phyloP scores from a whole-genome alignment of 2,797 vertebrate genomes.

The Sparus aurata region DNA sequence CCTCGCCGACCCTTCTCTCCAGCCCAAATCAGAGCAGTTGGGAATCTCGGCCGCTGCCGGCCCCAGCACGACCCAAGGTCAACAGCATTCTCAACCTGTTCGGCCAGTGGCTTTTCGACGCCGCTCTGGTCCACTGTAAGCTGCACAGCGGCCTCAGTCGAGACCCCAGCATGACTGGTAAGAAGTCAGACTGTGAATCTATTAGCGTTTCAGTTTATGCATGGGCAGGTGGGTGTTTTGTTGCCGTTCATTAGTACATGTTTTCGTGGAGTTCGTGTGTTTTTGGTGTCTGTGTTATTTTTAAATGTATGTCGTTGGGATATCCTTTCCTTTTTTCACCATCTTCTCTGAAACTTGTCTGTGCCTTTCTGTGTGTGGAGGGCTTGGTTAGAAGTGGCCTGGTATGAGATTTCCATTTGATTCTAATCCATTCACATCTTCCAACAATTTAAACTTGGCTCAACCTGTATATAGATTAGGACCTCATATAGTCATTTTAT shows the following conservation, averaged over 20 bases:
- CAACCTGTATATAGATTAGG: conserved; percentile 47
- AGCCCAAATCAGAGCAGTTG: conserved; percentile 96
- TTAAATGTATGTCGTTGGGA: conserved; percentile 64
- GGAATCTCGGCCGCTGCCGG: conserved; percentile 93
- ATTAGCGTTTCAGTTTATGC: conserved; percentile 56
- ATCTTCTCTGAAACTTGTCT: conserved; percentile 70
- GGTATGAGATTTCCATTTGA: conserved; percentile 65
- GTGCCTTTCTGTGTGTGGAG: conserved; percentile 72
- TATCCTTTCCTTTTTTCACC: conserved; percentile 69
- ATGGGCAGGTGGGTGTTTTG: conserved; percentile 76
- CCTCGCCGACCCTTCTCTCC: conserved; percentile 93
- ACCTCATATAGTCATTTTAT: conserved; percentile 38
- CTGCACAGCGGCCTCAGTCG: conserved; percentile 96
- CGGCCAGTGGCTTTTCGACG: conserved; percentile 97
- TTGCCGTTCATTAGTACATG: conserved; percentile 63
- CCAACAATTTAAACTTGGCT: conserved; percentile 55
- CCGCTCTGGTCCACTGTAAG: conserved; percentile 96
- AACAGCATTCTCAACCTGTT: conserved; percentile 99
- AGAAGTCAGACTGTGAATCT: conserved; percentile 65
- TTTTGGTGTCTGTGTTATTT: conserved; percentile 60
- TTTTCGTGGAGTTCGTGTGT: conserved; percentile 68
- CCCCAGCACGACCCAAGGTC: conserved; percentile 94
- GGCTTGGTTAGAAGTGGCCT: conserved; percentile 81
- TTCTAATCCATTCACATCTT: conserved; percentile 67
- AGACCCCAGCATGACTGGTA: conserved; percentile 98